Conservation (phyloP, 2,888 invertebrate species). For the Aproaerema taeniolella region DNA sequence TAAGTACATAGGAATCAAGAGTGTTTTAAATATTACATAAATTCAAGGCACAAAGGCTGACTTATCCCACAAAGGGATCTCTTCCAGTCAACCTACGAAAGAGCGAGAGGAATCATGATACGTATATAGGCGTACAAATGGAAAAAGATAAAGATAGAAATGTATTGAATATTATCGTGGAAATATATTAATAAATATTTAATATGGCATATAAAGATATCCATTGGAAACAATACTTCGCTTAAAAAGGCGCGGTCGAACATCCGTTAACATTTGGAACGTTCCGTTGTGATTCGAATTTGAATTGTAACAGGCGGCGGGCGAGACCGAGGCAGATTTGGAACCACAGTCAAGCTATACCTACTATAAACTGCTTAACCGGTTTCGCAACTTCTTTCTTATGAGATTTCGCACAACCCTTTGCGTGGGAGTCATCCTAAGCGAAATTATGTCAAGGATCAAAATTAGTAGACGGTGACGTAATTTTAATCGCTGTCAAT, state of each 20-base stretch:
- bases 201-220: not conserved
- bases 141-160: too few species aligned
- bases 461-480: not conserved
- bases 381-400: not conserved
- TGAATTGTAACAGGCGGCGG: constrained; percentile 49
- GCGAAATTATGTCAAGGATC: not conserved
- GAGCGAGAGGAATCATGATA: too few species aligned
- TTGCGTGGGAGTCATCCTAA: constrained; percentile 16
- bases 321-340: constrained; percentile 20
- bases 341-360: constrained; percentile 2
- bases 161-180: too few species aligned
- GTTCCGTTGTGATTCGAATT: constrained; percentile 45
- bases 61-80: too few species aligned
- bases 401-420: not conserved
- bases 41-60: too few species aligned
- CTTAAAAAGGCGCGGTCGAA: not conserved
- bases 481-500: too few species aligned
- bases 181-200: too few species aligned
- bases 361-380: too few species aligned
- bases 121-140: too few species aligned
- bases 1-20: too few species aligned
- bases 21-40: too few species aligned
- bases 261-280: not conserved
- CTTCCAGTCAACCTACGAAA: too few species aligned
- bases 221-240: not conserved